A percentile compares a stretch with the other conserved stretches of the same genome.
Conservation (phyloP, 2,113 vertebrate species). For the Phaetusa simplex region DNA sequence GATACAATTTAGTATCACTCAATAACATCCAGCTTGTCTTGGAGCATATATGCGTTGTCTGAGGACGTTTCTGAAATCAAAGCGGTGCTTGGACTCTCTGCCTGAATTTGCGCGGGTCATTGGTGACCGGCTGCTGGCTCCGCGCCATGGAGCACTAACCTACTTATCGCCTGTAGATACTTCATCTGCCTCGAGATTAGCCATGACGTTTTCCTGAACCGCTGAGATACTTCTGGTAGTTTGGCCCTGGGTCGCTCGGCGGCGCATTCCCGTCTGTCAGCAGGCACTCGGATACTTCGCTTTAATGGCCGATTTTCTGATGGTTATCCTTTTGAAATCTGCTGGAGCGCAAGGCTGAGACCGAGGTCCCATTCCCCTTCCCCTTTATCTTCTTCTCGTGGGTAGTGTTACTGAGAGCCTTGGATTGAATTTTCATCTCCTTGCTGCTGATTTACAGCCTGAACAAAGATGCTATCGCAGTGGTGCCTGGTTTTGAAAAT, state of each 20-base stretch:
- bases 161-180: not conserved
- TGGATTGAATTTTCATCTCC: not conserved
- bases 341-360: not conserved
- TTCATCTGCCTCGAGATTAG: not conserved
- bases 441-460: not conserved
- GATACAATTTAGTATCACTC: not conserved
- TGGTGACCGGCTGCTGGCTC: not conserved
- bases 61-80: not conserved
- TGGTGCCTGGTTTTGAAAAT: not conserved
- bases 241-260: not conserved
- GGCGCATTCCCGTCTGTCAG: not conserved
- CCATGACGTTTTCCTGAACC: not conserved
- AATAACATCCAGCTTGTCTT: accelerated
- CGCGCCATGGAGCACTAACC: not conserved
- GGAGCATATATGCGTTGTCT: accelerated
- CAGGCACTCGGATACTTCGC: not conserved
- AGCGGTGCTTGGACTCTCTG: not conserved
- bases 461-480: not conserved
- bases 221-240: not conserved
- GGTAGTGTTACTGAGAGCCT: not conserved
- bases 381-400: not conserved
- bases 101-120: not conserved
- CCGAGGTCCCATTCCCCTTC: not conserved
- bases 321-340: not conserved
- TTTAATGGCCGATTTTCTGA: not conserved